Conservation (phyloP, 2,113 vertebrate species). For the Percopsis transmontana region DNA sequence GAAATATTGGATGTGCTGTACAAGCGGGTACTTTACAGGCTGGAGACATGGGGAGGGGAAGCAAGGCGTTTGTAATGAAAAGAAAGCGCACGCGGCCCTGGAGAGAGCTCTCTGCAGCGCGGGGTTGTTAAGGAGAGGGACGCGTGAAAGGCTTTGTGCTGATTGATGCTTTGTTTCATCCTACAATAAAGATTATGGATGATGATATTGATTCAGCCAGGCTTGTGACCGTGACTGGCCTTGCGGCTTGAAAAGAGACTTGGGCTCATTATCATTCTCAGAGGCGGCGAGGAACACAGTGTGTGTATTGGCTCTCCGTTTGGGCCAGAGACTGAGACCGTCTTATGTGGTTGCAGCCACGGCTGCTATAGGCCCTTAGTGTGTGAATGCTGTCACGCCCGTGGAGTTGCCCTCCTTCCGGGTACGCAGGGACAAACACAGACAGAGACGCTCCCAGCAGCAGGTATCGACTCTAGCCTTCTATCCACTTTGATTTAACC, state of each 20-base stretch:
- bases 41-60: conserved; percentile 24
- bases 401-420: conserved; percentile 42
- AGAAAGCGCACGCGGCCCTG: conserved; percentile 45
- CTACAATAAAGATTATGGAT: conserved; percentile 79
- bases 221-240: conserved; percentile 72
- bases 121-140: conserved; percentile 61
- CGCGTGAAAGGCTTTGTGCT: conserved; percentile 67
- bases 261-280: conserved; percentile 71
- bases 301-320: conserved; percentile 34
- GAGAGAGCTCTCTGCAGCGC: conserved; percentile 56
- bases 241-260: conserved; percentile 69
- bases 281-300: conserved; percentile 48
- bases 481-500: conserved; percentile 66
- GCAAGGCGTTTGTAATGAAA: conserved; percentile 31
- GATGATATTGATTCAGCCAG: conserved; percentile 72
- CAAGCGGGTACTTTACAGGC: conserved; percentile 35
- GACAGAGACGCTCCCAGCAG: conserved; percentile 56
- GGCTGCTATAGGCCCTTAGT: conserved; percentile 49
- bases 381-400: conserved; percentile 56
- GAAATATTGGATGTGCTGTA: conserved; percentile 40
- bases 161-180: conserved; percentile 78
- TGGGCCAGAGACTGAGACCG: conserved; percentile 60
- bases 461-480: conserved; percentile 62
- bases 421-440: conserved; percentile 35
- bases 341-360: conserved; percentile 61